Evolutionary conservation across 2,797 vertebrate species (phyloP).

Genomic region (Coccyzus lansbergi): DNA sequence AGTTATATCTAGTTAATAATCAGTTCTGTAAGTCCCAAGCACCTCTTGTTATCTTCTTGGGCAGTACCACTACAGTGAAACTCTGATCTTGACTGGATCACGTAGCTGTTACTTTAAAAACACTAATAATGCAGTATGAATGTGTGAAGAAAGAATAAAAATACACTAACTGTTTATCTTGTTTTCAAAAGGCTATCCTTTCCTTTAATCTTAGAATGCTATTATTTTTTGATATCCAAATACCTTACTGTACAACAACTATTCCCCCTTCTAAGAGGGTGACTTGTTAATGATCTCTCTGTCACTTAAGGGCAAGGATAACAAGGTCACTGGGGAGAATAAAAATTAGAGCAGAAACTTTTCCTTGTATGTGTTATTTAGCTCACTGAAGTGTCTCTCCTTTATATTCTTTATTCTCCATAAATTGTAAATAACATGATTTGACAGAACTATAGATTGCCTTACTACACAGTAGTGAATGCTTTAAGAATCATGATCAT

Average conservation of each 20-base stretch:
- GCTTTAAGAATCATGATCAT: conserved; percentile 42
- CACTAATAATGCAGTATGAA: neutral
- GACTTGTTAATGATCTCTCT: neutral
- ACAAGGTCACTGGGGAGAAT: conserved; percentile 19
- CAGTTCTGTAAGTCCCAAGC: neutral
- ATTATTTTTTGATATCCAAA: neutral
- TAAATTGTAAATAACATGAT: conserved; percentile 59
- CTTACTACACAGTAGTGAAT: conserved; percentile 33
- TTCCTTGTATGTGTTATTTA: neutral
- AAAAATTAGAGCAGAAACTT: conserved; percentile 7
- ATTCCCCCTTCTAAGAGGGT: neutral
- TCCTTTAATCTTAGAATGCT: neutral
- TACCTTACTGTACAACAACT: neutral
- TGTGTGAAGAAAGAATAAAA: neutral
- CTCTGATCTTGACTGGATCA: neutral
- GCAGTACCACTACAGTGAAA: neutral
- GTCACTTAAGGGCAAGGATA: neutral
- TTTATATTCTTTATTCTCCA: conserved; percentile 54
- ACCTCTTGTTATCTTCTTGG: neutral
- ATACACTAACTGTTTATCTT: neutral
- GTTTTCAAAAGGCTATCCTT: neutral
- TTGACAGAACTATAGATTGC: conserved; percentile 56
- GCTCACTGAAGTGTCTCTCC: neutral
- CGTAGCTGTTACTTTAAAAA: neutral
- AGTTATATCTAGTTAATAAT: neutral